Evolutionary conservation across 1,140 invertebrate genomes (phyloP).

Genomic region (Nasonia vitripennis): DNA sequence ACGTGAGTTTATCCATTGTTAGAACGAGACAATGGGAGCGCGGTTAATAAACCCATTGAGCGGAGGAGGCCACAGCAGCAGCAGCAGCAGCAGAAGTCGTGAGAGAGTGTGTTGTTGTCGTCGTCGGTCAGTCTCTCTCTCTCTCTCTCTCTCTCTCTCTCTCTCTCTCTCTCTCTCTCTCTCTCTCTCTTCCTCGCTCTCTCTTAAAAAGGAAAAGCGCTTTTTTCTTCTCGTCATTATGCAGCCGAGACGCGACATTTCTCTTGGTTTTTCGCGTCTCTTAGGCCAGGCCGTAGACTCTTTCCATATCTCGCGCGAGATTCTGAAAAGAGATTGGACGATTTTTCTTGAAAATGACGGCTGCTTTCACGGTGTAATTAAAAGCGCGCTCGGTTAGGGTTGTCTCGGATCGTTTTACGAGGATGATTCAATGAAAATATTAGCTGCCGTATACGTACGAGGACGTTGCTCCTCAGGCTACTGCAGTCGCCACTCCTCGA

Average conservation of each 20-base stretch:
- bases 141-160: neutral
- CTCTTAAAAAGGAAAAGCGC: neutral
- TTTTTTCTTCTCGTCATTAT: neutral
- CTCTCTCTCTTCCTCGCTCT: neutral
- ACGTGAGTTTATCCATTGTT: conserved; percentile 25
- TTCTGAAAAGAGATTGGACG: conserved; percentile 21
- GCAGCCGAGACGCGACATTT: neutral
- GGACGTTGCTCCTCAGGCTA: neutral
- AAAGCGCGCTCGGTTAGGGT: no score
- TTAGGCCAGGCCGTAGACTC: neutral
- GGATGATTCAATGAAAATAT: neutral
- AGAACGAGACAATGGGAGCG: conserved; percentile 17
- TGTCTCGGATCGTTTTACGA: no score
- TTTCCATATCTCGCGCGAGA: conserved; percentile 14
- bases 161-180: neutral
- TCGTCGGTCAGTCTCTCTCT: neutral
- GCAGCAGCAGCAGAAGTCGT: neutral
- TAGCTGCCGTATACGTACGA: neutral
- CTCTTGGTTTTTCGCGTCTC: neutral
- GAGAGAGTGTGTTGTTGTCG: neutral
- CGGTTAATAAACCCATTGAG: conserved; percentile 34
- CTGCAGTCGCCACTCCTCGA: neutral
- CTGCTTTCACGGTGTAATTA: no score
- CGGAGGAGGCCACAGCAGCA: no score
- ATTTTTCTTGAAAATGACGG: neutral